Conservation (phyloP, 1,140 invertebrate species). For the Bombus ignitus region DNA sequence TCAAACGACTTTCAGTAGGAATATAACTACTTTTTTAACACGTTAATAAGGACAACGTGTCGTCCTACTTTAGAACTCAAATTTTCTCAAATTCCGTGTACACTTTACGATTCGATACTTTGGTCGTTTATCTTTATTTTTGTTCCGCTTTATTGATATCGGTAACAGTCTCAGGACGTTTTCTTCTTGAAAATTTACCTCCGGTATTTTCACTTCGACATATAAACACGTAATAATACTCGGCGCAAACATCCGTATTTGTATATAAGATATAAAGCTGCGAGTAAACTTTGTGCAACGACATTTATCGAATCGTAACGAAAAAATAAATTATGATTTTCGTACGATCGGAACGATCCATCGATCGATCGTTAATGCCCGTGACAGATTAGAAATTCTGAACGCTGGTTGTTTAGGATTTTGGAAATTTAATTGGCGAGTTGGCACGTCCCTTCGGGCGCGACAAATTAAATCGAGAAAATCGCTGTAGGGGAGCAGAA, state of each 20-base stretch:
- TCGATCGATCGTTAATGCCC: not conserved
- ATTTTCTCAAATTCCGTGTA: no score
- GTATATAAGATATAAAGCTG: not conserved
- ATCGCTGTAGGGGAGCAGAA: not conserved
- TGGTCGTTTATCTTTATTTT: no score
- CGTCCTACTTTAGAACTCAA: no score
- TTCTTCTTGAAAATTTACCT: no score
- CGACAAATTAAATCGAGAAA: conserved; percentile 22
- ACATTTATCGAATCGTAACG: not conserved
- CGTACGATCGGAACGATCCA: not conserved
- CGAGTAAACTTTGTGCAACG: not conserved
- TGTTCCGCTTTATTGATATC: no score
- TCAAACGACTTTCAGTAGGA: no score
- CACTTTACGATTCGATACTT: no score
- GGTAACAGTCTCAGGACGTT: fast-evolving
- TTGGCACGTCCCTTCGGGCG: not conserved
- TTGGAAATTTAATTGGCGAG: conserved; percentile 8
- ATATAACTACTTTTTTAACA: no score
- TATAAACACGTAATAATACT: no score
- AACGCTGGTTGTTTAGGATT: not conserved
- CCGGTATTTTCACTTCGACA: no score
- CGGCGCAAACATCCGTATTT: no score
- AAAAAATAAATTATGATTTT: not conserved
- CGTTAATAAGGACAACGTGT: no score
- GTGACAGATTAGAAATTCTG: not conserved